A percentile compares a stretch with the other conserved stretches of the same genome.
Evolutionary conservation across 2,888 invertebrate genomes (phyloP).

Genomic region (Morinoia aosen): DNA sequence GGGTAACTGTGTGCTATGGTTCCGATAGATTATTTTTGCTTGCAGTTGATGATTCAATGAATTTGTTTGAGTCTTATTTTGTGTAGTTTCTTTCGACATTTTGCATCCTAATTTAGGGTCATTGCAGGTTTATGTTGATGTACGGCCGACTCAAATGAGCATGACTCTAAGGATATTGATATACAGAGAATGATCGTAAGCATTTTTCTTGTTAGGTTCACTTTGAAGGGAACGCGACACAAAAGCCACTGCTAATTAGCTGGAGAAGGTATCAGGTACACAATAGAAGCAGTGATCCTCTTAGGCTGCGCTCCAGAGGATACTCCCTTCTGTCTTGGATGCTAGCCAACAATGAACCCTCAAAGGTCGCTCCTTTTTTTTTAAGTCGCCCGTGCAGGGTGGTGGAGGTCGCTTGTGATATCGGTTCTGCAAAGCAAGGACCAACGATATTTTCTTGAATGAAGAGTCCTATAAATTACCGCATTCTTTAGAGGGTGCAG

Average conservation of each 20-base stretch:
- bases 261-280: slow-evolving; percentile 45
- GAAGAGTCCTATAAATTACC: background rate
- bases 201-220: background rate
- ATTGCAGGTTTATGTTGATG: too few species aligned
- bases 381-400: background rate
- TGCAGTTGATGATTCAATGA: background rate
- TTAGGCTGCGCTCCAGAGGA: slow-evolving; percentile 40
- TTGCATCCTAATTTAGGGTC: too few species aligned
- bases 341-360: slow-evolving; percentile 46
- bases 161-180: background rate
- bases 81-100: background rate
- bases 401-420: background rate
- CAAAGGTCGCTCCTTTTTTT: slow-evolving; percentile 20
- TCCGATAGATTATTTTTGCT: background rate
- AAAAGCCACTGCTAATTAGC: slow-evolving; percentile 46
- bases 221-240: background rate
- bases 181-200: background rate
- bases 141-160: background rate
- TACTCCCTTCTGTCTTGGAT: slow-evolving; percentile 52
- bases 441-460: background rate
- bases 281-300: slow-evolving; percentile 47
- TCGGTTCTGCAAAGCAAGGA: background rate
- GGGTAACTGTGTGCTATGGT: background rate
- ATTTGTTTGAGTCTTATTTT: background rate
- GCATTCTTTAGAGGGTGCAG: background rate